A percentile compares a stretch with the other conserved stretches of the same genome.
Conservation (phyloP, 2,113 vertebrate genomes). For the Neoarius graeffei region DNA sequence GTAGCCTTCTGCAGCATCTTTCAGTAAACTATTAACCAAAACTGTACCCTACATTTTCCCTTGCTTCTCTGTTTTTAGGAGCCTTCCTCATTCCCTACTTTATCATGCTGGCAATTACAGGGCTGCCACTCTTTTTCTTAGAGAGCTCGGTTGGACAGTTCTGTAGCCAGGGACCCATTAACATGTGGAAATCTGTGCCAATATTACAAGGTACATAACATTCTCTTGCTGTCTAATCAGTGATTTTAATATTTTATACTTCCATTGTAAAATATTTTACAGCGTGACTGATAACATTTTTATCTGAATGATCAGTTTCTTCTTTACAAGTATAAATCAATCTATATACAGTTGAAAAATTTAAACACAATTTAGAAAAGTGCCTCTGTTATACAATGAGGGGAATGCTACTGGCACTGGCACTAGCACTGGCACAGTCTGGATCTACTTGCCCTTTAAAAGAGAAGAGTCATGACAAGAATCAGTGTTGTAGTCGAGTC, state of each 20-base stretch:
- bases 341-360: not conserved
- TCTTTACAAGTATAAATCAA: not conserved
- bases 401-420: not conserved
- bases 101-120: slow-evolving; percentile 85
- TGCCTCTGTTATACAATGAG: not conserved
- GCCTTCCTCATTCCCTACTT: slow-evolving; percentile 92
- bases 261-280: not conserved
- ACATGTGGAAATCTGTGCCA: slow-evolving; percentile 85
- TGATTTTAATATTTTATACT: not conserved
- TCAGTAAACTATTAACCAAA: not conserved
- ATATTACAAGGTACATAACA: slow-evolving; percentile 83
- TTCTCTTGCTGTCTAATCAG: not conserved
- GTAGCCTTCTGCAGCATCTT: not conserved
- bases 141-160: slow-evolving; percentile 95
- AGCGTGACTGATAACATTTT: not conserved
- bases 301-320: not conserved
- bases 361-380: not conserved
- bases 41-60: not conserved
- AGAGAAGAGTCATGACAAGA: not conserved
- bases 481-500: not conserved
- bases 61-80: slow-evolving; percentile 67
- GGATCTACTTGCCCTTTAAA: not conserved
- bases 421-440: not conserved
- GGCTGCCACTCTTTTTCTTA: slow-evolving; percentile 91
- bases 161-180: slow-evolving; percentile 89